Percentiles rank a stretch among this genome's conserved stretches.
Evolutionary conservation across 2,113 vertebrate genomes (phyloP).

Genomic region (Thunnus thynnus): DNA sequence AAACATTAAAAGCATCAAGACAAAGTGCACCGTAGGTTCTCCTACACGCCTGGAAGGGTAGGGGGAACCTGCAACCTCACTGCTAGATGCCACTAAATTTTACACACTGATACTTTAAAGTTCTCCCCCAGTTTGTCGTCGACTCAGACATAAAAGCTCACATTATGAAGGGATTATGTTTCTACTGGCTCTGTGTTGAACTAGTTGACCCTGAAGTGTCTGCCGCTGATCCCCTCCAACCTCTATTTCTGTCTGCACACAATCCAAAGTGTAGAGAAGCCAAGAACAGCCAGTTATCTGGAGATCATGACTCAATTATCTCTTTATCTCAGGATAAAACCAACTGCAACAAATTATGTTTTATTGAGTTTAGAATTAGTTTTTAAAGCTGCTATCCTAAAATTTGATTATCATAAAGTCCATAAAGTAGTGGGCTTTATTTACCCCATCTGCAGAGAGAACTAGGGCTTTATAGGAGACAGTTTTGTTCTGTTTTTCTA

Average conservation of each 20-base stretch:
- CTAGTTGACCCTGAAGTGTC: slow-evolving; percentile 34
- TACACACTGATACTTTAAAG: neutral
- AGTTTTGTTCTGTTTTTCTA: no score
- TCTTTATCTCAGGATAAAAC: neutral
- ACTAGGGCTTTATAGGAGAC: no score
- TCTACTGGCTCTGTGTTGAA: slow-evolving; percentile 14
- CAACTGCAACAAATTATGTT: neutral
- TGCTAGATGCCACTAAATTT: no score
- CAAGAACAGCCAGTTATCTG: neutral
- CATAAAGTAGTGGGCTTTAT: neutral
- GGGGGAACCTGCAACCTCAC: no score
- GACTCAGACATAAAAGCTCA: slow-evolving; percentile 32
- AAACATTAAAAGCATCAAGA: neutral
- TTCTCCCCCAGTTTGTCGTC: slow-evolving; percentile 16
- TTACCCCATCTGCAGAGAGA: neutral
- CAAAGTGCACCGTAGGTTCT: neutral
- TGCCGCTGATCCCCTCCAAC: neutral
- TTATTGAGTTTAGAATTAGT: neutral
- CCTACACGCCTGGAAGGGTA: no score
- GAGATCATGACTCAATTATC: slow-evolving; percentile 10
- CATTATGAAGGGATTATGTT: slow-evolving; percentile 40
- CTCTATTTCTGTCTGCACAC: slow-evolving; percentile 17
- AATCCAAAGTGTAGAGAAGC: neutral
- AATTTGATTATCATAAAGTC: neutral
- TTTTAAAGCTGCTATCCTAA: neutral